Conservation (phyloP, 35 echinoderm and acorn worm species). For the Apostichopus californicus region DNA sequence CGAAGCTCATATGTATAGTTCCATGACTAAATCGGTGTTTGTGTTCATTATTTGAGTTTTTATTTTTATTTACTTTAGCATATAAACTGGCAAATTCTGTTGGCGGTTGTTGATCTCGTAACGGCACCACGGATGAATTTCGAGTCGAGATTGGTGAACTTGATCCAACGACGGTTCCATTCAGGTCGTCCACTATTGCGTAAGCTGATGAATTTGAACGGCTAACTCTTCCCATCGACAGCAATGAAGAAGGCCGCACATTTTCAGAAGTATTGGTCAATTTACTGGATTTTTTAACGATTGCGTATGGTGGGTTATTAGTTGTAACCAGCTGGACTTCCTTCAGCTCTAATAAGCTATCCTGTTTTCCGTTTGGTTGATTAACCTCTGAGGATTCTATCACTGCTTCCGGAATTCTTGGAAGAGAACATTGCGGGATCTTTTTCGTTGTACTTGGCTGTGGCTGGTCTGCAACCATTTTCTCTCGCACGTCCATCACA, state of each 20-base stretch:
- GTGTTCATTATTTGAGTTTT: slow-evolving; percentile 23
- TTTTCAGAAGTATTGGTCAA: background rate
- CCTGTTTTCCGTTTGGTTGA: background rate
- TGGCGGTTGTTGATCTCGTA: background rate
- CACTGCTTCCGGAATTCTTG: background rate
- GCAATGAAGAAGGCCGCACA: background rate
- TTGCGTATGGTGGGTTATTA: background rate
- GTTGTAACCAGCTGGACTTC: background rate
- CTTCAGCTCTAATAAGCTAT: background rate
- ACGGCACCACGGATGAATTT: background rate
- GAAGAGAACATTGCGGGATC: background rate
- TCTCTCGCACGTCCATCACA: slow-evolving; percentile 6
- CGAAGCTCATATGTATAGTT: background rate
- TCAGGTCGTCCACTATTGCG: background rate
- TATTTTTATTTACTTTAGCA: slow-evolving; percentile 26
- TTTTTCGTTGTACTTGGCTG: background rate
- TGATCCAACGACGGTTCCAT: background rate
- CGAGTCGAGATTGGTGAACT: background rate
- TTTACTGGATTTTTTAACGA: background rate
- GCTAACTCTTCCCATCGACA: background rate
- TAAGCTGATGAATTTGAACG: background rate
- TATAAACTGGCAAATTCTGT: background rate
- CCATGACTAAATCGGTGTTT: background rate
- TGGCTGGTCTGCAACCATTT: background rate
- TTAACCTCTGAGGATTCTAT: background rate